Conservation (phyloP, 2,113 vertebrate species). For the Chamaea fasciata region DNA sequence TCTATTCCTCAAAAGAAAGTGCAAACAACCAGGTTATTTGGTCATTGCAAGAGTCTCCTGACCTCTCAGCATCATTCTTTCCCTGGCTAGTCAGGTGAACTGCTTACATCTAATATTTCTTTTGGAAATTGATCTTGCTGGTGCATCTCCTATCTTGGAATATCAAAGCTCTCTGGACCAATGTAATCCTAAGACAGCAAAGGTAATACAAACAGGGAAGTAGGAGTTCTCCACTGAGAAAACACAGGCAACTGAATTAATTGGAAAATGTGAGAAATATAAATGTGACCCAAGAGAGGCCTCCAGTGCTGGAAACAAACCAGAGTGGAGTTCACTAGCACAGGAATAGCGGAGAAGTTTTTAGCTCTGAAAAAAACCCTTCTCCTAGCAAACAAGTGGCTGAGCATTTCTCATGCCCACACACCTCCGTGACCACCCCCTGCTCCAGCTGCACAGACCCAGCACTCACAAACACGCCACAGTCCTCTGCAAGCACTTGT, state of each 20-base stretch:
- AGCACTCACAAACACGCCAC: not conserved
- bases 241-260: constrained; percentile 43
- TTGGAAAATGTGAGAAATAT: constrained; percentile 25
- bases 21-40: not conserved
- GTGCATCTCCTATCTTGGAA: not conserved
- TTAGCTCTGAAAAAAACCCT: not conserved
- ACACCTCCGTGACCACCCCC: not conserved
- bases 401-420: not conserved
- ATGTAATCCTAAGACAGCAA: constrained; percentile 24
- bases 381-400: not conserved
- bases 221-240: constrained; percentile 19
- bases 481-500: not conserved
- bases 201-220: constrained; percentile 22
- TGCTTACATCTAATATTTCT: not conserved
- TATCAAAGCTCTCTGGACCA: constrained; percentile 9
- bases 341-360: not conserved
- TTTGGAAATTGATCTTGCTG: constrained; percentile 7
- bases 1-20: not conserved
- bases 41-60: not conserved
- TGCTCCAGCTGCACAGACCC: not conserved
- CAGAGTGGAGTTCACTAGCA: not conserved
- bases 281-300: constrained; percentile 12
- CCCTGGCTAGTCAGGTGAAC: not conserved
- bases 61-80: not conserved
- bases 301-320: not conserved